Conservation (phyloP, 2,113 vertebrate genomes). For the Turnix velox region DNA sequence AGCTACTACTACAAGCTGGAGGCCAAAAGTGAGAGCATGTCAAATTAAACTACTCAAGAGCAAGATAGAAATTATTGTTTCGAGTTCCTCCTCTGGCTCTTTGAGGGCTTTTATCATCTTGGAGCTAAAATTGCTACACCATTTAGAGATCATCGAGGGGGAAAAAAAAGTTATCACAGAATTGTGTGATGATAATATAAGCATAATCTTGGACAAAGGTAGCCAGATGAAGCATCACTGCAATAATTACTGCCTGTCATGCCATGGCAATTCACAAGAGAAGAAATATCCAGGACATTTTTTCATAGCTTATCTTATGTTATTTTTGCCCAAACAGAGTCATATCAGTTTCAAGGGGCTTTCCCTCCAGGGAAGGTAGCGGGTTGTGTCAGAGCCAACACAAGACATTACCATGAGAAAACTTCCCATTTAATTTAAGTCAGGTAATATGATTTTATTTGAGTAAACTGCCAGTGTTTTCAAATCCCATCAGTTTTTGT, state of each 20-base stretch:
- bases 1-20: background rate
- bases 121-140: background rate
- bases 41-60: background rate
- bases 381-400: background rate
- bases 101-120: background rate
- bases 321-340: background rate
- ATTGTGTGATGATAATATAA: background rate
- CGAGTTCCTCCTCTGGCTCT: background rate
- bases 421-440: background rate
- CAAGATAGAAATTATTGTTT: background rate
- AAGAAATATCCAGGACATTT: background rate
- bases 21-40: background rate
- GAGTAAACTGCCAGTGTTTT: background rate
- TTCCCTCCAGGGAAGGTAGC: background rate
- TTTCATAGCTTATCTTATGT: background rate
- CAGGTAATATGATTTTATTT: background rate
- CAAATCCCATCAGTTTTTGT: background rate
- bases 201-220: background rate
- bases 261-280: background rate
- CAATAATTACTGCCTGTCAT: background rate
- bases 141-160: background rate
- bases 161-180: background rate
- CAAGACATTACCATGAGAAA: background rate
- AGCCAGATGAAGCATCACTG: background rate
- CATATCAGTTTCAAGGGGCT: background rate